Evolutionary conservation across 1,140 invertebrate genomes (phyloP), one percentile per base, ranked within the genome.

Genomic region (Lepidurus couesii): DNA sequence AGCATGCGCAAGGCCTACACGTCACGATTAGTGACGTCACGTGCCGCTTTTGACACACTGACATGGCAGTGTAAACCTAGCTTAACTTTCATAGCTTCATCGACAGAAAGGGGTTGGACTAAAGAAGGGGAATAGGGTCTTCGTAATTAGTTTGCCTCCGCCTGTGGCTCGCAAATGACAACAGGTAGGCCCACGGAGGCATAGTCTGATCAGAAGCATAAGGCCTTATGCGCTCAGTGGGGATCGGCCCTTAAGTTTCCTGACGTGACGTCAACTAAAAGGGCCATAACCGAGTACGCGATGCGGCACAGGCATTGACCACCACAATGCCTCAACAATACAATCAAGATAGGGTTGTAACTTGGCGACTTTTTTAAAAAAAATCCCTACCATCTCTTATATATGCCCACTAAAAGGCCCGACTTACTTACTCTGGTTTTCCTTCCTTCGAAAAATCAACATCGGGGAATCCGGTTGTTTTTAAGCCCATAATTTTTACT

Each of bases 281-380:
- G 21, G 53, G 53, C 53, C 16, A 21, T n/a, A 65, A 65, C 16
- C 21, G 53, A 65, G 16, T n/a, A 65, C 21, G 53, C 34, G 34
- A 34, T 34, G 34, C 34, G 34, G 34, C 34, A 21, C 53, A 65
- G 53, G 21, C 53, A 65, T 21, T 65, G 53, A 65, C 53, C 53
- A 65, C 53, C 53, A 65, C 53, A 65, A 65, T 65, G 53, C 53
- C 53, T 65, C 16, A 65, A 21, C 53, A 65, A 65, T 65, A 65
- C n/a, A 65, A 65, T 13, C n/a, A 21, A 65, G 53, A 65, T 65
- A 65, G 53, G 53, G 16, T 65, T 13, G 53, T 4, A n/a, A n/a
- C 16, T 65, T 65, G 34, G 53, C 53, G 53, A 65, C 53, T 65
- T 1, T 34, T 34, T 34, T 4, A 34, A 34, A 34, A 34, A 34